Base-by-base conservation (phyloP, 2,113 vertebrate genomes). In the Cavia aperea region DNA sequence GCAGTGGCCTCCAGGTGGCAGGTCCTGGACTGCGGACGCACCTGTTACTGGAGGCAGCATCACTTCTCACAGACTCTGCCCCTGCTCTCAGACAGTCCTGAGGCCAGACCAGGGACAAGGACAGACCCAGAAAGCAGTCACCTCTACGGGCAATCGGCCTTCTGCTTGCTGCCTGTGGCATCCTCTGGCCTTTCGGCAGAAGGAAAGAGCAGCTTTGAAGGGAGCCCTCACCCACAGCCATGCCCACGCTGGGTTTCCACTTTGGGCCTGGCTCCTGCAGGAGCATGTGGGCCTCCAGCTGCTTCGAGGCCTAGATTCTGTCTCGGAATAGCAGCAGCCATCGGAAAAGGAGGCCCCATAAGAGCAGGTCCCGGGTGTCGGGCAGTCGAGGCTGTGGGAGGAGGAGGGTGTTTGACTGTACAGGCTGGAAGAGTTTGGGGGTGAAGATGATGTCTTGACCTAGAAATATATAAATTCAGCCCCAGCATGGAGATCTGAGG, bases 251-350 rank as follows among this genome's bases (percentile, higher is more conserved):
- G 72, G 62, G 77, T 82, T 90, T 88, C 92, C 10, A 46, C 79
- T 75, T 60, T 23, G 66, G 75, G 86, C 77, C 68, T 66, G 83
- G 83, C 86, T 51, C 93, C 81, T 7, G 46, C 68, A 15, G 62
- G 39, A 63, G 49, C 1, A 9, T 77, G n/a, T 43, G 63, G 82
- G 56, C 31, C 43, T 68, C 43, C 73, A 29, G 81, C 75, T 33
- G 93, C 86, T 26, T 62, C 4, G 14, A 90, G 58, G 75, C 89
- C 81, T 95, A 91, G 24, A 12, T 88, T 94, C 84, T 62, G 91
- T 58, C 84, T 75, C 51, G 62, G 88, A 75, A 85, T n/a, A 63
- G 83, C 70, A 84, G 65, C 68, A 46, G 60, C 66, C 16, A 26
- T 56, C 24, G 5, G 68, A 77, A 89, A n/a, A 60, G 54, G 70